phyloP scores from a whole-genome alignment of 2,797 vertebrate species.

The Xiphophorus birchmanni region DNA sequence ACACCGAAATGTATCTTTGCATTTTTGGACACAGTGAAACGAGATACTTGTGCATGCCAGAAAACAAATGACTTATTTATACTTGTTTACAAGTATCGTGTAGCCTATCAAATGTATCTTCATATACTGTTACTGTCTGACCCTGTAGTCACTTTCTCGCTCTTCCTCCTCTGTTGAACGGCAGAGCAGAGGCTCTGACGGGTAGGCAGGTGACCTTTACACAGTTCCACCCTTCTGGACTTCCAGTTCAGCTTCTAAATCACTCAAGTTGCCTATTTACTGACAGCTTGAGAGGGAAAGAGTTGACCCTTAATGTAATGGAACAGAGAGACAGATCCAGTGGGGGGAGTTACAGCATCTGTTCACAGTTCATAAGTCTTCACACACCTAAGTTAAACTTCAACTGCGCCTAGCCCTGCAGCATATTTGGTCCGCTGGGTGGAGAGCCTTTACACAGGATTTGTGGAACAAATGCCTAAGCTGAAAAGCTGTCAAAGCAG shows the following conservation, averaged over 20 bases:
- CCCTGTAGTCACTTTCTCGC: constrained; percentile 31
- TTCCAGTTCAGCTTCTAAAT: constrained; percentile 17
- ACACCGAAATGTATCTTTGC: neutral
- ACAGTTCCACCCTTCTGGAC: constrained; percentile 27
- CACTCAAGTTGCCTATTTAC: constrained; percentile 15
- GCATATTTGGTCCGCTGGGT: constrained; percentile 19
- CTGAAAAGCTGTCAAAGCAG: constrained; percentile 44
- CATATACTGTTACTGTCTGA: constrained; percentile 29
- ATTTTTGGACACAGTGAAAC: neutral
- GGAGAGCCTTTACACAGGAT: constrained; percentile 46
- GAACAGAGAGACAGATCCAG: neutral
- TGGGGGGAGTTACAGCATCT: constrained; percentile 12
- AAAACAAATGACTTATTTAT: neutral
- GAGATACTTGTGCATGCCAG: neutral
- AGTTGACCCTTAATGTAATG: constrained; percentile 1
- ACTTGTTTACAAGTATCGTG: neutral
- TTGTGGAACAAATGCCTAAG: constrained; percentile 52
- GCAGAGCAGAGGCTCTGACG: constrained; percentile 36
- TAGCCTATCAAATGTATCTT: neutral
- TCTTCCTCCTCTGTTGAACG: constrained; percentile 5
- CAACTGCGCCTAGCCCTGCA: constrained; percentile 19
- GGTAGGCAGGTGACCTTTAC: constrained; percentile 61
- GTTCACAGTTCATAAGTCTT: constrained; percentile 18
- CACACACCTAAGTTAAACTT: constrained; percentile 35
- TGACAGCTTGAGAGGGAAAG: constrained; percentile 19